Conservation (phyloP, 2,888 invertebrate genomes). For the Drosophila bunnanda region DNA sequence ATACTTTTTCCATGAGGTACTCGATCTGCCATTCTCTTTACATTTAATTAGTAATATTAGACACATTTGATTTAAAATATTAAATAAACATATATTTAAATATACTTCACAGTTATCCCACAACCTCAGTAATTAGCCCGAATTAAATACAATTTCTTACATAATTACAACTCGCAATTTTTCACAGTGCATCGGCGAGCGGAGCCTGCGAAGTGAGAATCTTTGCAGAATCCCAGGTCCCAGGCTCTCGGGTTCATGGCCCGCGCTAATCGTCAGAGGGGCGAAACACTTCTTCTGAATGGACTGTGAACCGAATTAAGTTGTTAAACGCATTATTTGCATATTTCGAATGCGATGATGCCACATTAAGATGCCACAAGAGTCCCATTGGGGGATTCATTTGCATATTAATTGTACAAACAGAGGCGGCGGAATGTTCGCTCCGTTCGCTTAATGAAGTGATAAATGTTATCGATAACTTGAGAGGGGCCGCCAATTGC, state of each 20-base stretch:
- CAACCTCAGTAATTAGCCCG: accelerated
- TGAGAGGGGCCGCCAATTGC: conserved; percentile 39
- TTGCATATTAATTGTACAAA: conserved; percentile 83
- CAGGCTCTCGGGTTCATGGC: conserved; percentile 50
- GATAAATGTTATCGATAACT: conserved; percentile 67
- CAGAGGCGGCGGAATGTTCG: conserved; percentile 58
- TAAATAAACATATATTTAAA: neutral
- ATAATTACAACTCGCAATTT: accelerated
- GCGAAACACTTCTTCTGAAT: conserved; percentile 40
- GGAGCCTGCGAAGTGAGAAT: conserved; percentile 12
- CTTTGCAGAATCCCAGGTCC: conserved; percentile 9
- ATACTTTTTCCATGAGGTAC: neutral
- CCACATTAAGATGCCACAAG: conserved; percentile 72
- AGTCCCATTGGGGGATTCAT: conserved; percentile 54
- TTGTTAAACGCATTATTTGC: conserved; percentile 84
- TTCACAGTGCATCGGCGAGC: conserved; percentile 1
- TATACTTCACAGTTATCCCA: neutral
- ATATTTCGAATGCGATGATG: conserved; percentile 71
- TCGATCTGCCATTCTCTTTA: too few species aligned
- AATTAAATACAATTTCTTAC: too few species aligned
- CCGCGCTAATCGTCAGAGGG: conserved; percentile 55
- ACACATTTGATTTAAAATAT: too few species aligned
- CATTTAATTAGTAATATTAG: neutral
- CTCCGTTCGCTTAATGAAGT: conserved; percentile 66
- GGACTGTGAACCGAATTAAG: conserved; percentile 77